Evolutionary conservation across 2,888 invertebrate genomes (phyloP), one percentile per base, ranked within the genome.

Genomic region (Hymenopus coronatus): DNA sequence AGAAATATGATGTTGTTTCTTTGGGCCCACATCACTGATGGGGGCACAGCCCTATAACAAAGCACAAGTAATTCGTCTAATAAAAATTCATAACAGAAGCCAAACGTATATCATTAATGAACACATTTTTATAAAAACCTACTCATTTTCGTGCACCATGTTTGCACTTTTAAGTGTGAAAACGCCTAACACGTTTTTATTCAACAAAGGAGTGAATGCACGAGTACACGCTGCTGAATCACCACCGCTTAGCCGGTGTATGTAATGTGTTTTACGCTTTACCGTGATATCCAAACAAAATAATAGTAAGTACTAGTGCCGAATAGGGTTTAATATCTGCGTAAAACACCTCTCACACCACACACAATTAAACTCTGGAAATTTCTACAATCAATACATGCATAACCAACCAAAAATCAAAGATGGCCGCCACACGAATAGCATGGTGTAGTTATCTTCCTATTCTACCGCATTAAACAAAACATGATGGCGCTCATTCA

Each of bases 1-100:
- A 99, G 95, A 93, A 96, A 98, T 91, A 99, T 93, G 92, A 97
- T 94, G 92, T 96, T 96, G 92, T 96, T 96, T 92, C 98, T 95
- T 93, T 99, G 99, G 89, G 99, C 99, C 99, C 99, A 99, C 94
- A 97, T 95, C 91, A 98, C 97, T 91, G 97, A 96, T 90, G 99
- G 98, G 92, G 97, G 97, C 91, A 94, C 93, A 93, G 95, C 93
- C 92, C 95, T 96, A 92, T 90, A 93, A 92, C 92, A 88, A 90
- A 92, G 86, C 28, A 86, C 15, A 83, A 88, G 30, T 87, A 12
- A 81, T 27, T 86, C 8, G 46, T n/a, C 7, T 30, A 85, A 85
- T 40, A n/a, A 85, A 40, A 3, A 30, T 84, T 12, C 33, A n/a
- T 7, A 85, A 85, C 4, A 83, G 2, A 27, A 20, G 30, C 27